A percentile compares a stretch with the other conserved stretches of the same genome.
phyloP scores from a whole-genome alignment of 2,113 vertebrate genomes.

The Etia nguti region DNA sequence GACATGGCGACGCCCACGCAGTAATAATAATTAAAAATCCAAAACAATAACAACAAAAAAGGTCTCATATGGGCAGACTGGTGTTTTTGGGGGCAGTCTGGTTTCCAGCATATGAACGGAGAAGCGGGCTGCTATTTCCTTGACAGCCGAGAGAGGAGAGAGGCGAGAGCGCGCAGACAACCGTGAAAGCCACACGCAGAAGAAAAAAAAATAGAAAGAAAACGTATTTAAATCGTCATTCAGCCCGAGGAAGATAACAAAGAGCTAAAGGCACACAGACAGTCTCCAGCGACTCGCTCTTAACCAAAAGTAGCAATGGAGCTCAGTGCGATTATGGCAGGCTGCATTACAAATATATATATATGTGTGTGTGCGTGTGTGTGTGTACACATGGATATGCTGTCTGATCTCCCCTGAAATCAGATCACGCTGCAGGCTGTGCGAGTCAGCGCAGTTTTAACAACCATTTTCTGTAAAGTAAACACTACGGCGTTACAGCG shows the following conservation, averaged over 20 bases:
- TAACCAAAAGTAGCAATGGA: neutral
- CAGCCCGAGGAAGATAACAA: constrained; percentile 10
- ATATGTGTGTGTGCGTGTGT: neutral
- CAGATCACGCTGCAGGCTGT: constrained; percentile 1
- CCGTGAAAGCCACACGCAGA: neutral
- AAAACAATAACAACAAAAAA: neutral
- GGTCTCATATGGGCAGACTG: neutral
- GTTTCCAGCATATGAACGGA: constrained; percentile 6
- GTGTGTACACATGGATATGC: neutral
- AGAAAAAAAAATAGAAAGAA: neutral
- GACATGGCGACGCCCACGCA: constrained; percentile 20
- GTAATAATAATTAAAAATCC: neutral
- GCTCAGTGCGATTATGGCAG: neutral
- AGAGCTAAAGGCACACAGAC: neutral
- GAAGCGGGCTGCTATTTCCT: constrained; percentile 53
- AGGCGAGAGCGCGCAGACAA: constrained; percentile 34
- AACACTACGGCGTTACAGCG: neutral
- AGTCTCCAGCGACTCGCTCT: neutral
- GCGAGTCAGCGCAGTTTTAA: neutral
- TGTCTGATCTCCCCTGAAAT: neutral
- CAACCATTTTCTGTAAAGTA: neutral
- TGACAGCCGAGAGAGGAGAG: constrained; percentile 47
- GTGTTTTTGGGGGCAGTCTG: constrained; percentile 11
- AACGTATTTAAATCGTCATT: neutral
- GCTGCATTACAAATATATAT: neutral